These are phyloP conservation scores for Fringilla coelebs DNA, from an alignment of 2,797 vertebrate species.

Conservation along the genomic window DNA sequence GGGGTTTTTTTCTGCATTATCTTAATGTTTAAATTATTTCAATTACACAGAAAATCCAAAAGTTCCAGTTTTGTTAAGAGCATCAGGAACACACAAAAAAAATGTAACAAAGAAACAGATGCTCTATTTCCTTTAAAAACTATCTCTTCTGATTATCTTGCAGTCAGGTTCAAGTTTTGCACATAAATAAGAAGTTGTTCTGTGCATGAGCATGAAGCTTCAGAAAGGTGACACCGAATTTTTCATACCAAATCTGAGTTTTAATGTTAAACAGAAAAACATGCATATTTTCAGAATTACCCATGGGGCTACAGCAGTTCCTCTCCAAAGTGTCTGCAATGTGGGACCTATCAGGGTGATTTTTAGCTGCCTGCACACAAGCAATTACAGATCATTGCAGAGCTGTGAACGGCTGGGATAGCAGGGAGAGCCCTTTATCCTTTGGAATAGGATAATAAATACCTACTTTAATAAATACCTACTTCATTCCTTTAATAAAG, in stretches of 20 bases:
- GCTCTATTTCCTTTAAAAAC: neutral
- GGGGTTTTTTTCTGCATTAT: neutral
- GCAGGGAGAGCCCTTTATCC: neutral
- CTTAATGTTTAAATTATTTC: neutral
- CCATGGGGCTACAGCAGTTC: neutral
- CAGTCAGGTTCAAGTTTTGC: neutral
- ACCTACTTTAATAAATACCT: too few species aligned
- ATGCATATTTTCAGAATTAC: neutral
- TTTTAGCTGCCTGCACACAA: conserved; percentile 31
- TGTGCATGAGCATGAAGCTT: neutral
- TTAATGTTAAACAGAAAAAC: neutral
- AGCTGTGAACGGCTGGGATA: neutral
- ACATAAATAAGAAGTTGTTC: neutral
- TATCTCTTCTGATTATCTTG: neutral
- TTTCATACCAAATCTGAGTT: neutral
- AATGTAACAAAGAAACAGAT: neutral
- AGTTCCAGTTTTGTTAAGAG: neutral
- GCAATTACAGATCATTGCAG: conserved; percentile 35
- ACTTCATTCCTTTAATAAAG: too few species aligned
- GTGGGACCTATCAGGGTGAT: conserved; percentile 37
- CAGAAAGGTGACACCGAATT: neutral
- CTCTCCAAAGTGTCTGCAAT: neutral
- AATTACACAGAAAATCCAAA: neutral
- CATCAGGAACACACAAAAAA: neutral
- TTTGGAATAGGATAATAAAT: neutral